These are phyloP conservation scores for Erethizon dorsatum DNA, from an alignment of 2,797 vertebrate genomes.

Conservation along the genomic window DNA sequence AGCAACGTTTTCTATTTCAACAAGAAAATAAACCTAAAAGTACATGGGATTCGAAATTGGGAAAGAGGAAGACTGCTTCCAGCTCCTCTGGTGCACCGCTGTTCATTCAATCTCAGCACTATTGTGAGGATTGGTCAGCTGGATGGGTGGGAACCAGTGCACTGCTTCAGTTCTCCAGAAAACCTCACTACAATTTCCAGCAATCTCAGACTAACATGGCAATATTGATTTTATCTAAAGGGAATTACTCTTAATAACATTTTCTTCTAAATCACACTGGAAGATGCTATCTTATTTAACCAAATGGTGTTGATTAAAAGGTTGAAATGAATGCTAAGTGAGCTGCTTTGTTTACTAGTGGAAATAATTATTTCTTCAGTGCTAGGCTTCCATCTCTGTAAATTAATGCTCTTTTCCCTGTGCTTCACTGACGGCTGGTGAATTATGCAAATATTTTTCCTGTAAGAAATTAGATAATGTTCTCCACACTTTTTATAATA, in stretches of 20 bases:
- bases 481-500: conserved; percentile 21
- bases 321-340: conserved; percentile 83
- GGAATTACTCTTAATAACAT: conserved; percentile 74
- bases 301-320: conserved; percentile 81
- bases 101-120: background rate
- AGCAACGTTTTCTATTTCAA: conserved; percentile 27
- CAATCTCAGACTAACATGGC: conserved; percentile 12
- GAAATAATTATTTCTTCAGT: conserved; percentile 76
- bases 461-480: conserved; percentile 68
- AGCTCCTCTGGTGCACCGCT: background rate
- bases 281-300: conserved; percentile 79
- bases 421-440: conserved; percentile 43
- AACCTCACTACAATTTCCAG: background rate
- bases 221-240: conserved; percentile 56
- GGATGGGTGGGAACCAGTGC: background rate
- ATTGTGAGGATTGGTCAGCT: background rate
- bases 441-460: conserved; percentile 75
- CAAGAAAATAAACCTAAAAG: background rate
- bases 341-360: conserved; percentile 76
- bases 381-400: conserved; percentile 65
- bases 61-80: conserved; percentile 7
- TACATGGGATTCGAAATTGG: conserved; percentile 27
- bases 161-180: background rate
- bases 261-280: conserved; percentile 63
- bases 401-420: conserved; percentile 74